Evolutionary conservation across 2,113 vertebrate species (phyloP).

Genomic region (Corydoras maculifer): DNA sequence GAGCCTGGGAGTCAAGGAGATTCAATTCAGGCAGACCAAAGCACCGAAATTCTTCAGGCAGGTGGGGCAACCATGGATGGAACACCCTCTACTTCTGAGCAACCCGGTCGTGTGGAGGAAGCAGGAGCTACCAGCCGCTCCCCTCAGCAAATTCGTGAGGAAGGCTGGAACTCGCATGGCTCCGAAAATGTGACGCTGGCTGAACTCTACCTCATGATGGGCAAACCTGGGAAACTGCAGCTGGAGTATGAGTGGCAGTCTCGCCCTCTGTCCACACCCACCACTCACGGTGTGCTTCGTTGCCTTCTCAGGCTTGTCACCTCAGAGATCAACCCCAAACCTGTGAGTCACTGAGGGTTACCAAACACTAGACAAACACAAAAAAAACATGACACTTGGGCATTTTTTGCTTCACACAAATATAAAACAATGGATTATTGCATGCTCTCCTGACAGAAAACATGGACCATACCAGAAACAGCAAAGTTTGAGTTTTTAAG

Average conservation of each 20-base stretch:
- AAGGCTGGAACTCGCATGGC: constrained; percentile 85
- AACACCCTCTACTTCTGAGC: constrained; percentile 41
- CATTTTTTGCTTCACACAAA: too few species aligned
- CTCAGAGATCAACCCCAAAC: constrained; percentile 89
- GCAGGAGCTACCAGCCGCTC: constrained; percentile 59
- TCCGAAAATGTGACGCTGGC: constrained; percentile 89
- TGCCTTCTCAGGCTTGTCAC: constrained; percentile 88
- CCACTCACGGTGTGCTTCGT: constrained; percentile 77
- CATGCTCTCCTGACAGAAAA: too few species aligned
- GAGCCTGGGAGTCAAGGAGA: constrained; percentile 28
- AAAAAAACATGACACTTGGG: background rate
- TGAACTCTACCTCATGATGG: constrained; percentile 98
- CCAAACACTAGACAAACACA: background rate
- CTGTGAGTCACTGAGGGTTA: constrained; percentile 65
- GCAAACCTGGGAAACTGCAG: constrained; percentile 91
- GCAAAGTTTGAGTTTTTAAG: background rate
- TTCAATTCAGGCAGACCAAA: background rate
- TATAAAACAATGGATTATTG: too few species aligned
- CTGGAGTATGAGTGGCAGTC: constrained; percentile 93
- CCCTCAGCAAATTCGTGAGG: constrained; percentile 79
- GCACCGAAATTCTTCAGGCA: constrained; percentile 16
- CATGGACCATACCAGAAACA: background rate
- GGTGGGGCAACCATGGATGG: constrained; percentile 47
- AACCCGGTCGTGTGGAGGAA: constrained; percentile 49
- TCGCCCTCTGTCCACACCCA: constrained; percentile 43